Conservation (phyloP, 1,140 invertebrate species). For the Stegodyphus mimosarum region DNA sequence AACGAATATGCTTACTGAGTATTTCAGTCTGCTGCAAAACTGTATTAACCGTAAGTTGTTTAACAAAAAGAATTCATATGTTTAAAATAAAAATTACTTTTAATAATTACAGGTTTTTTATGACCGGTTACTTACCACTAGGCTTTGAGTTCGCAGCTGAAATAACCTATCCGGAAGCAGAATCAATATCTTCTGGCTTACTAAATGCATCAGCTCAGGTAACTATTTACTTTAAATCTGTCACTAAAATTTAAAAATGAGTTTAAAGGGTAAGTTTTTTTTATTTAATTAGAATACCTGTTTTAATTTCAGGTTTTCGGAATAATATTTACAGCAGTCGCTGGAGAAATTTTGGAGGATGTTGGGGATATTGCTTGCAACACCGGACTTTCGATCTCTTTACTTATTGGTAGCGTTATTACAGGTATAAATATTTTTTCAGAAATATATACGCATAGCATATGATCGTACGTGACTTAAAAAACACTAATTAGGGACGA, state of each 20-base stretch:
- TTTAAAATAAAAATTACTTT: not conserved
- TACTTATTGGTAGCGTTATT: slow-evolving; percentile 61
- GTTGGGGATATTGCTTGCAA: slow-evolving; percentile 54
- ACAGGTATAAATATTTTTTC: slow-evolving; percentile 34
- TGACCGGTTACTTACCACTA: slow-evolving; percentile 74
- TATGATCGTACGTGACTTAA: too few relatives aligned
- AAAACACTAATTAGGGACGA: too few relatives aligned
- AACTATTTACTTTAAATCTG: not conserved
- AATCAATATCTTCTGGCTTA: slow-evolving; percentile 91
- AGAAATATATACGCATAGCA: not conserved
- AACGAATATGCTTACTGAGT: not conserved
- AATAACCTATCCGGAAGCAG: slow-evolving; percentile 79
- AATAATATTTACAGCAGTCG: slow-evolving; percentile 62
- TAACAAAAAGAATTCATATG: too few relatives aligned
- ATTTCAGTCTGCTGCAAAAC: not conserved
- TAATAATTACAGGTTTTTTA: slow-evolving; percentile 71
- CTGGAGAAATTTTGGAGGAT: slow-evolving; percentile 55
- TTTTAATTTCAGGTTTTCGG: slow-evolving; percentile 57
- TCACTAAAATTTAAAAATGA: too few relatives aligned
- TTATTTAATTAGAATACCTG: too few relatives aligned
- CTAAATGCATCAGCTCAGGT: slow-evolving; percentile 84
- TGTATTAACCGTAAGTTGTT: not conserved
- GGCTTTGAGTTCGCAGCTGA: slow-evolving; percentile 75
- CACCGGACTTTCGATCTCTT: slow-evolving; percentile 36
- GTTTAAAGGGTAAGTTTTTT: too few relatives aligned